Evolutionary conservation across 1,140 invertebrate genomes (phyloP).

Genomic region (Pseudomyrmex concolor): DNA sequence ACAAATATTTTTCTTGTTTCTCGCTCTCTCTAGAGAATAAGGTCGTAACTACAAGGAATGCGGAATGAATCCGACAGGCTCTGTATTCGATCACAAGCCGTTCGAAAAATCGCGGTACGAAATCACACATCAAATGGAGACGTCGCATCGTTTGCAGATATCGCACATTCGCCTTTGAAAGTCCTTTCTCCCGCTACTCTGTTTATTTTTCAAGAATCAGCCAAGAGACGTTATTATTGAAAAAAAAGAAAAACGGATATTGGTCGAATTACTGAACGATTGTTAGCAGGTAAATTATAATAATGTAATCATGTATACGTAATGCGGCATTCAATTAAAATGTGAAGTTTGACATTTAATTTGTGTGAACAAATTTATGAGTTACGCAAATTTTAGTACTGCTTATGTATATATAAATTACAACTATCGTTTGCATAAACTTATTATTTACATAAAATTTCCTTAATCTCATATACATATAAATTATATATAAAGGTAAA

Average conservation of each 20-base stretch:
- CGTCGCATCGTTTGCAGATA: slow-evolving; percentile 39
- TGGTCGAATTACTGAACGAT: not conserved
- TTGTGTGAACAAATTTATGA: too few species aligned
- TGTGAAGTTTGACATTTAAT: too few species aligned
- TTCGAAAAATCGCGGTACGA: slow-evolving; percentile 70
- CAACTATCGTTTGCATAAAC: too few species aligned
- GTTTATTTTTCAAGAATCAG: not conserved
- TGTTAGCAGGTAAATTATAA: slow-evolving; percentile 2
- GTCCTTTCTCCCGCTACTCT: not conserved
- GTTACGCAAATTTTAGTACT: too few species aligned
- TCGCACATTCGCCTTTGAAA: slow-evolving; percentile 74
- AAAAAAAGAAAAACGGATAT: not conserved
- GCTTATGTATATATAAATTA: too few species aligned
- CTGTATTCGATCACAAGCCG: slow-evolving; percentile 38
- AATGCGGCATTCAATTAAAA: too few species aligned
- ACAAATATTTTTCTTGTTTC: slow-evolving; percentile 33
- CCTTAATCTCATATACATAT: too few species aligned
- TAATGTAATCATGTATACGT: too few species aligned
- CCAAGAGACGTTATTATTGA: not conserved
- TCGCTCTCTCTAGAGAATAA: slow-evolving; percentile 57
- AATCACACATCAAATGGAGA: slow-evolving; percentile 66
- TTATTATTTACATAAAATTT: too few species aligned
- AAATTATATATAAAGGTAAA: too few species aligned
- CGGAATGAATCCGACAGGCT: slow-evolving; percentile 77
- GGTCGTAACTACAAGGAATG: slow-evolving; percentile 49